These are phyloP conservation scores for Holotrichia oblita DNA, from an alignment of 1,140 invertebrate genomes.

Conservation along the genomic window DNA sequence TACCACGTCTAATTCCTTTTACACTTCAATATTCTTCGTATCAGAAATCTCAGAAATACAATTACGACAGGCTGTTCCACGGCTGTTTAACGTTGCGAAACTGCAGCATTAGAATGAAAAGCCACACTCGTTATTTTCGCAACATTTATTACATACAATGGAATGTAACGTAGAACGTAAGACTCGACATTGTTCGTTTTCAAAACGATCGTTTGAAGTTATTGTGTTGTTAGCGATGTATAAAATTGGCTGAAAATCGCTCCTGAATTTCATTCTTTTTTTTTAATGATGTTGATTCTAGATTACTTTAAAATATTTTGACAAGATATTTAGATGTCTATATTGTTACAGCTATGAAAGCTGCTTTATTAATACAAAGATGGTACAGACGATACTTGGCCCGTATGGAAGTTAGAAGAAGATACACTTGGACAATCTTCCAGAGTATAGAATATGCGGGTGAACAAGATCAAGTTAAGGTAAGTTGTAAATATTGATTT, in stretches of 20 bases:
- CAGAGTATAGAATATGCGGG: slow-evolving; percentile 93
- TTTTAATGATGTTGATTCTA: not conserved
- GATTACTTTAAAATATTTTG: not conserved
- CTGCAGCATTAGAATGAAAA: not conserved
- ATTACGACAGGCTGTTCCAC: not conserved
- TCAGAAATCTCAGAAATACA: too few species aligned
- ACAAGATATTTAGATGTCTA: slow-evolving; percentile 10
- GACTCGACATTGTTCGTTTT: not conserved
- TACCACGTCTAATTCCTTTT: too few species aligned
- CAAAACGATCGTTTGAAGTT: not conserved
- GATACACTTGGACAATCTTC: slow-evolving; percentile 94
- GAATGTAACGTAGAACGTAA: not conserved
- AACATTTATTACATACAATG: not conserved
- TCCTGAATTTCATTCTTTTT: not conserved
- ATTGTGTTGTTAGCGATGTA: not conserved
- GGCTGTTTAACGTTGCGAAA: not conserved
- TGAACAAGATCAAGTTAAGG: slow-evolving; percentile 94
- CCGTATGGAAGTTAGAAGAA: slow-evolving; percentile 81
- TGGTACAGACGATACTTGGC: slow-evolving; percentile 92
- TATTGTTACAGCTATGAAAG: slow-evolving; percentile 79
- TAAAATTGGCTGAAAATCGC: not conserved
- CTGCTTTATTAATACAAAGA: slow-evolving; percentile 89
- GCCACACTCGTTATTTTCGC: not conserved
- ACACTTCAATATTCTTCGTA: too few species aligned
- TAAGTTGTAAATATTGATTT: slow-evolving; percentile 59